These are phyloP conservation scores for human (Homo sapiens) DNA, from an alignment of 2,113 vertebrate genomes.

Conservation along the genomic window DNA sequence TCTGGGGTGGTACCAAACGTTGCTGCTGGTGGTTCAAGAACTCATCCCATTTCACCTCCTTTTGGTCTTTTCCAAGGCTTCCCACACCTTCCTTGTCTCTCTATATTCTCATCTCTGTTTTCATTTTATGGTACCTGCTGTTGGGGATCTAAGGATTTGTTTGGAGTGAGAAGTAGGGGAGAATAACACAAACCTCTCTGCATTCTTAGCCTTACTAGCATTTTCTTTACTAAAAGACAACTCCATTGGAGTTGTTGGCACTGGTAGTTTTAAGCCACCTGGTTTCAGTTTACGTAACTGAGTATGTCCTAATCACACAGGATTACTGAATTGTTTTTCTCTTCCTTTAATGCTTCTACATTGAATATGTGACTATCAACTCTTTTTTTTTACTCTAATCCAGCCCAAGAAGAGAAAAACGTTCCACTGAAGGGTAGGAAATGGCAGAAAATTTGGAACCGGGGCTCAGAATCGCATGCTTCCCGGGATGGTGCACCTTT, in stretches of 20 bases:
- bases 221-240: neutral
- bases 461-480: neutral
- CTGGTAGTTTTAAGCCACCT: neutral
- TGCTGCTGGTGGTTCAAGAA: neutral
- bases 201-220: neutral
- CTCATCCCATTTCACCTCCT: neutral
- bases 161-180: neutral
- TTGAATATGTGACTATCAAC: neutral
- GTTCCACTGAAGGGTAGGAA: neutral
- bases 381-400: neutral
- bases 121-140: neutral
- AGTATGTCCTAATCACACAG: neutral
- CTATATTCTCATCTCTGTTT: neutral
- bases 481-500: neutral
- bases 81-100: neutral
- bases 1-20: rapidly evolving
- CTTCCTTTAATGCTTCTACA: neutral
- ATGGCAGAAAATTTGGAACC: neutral
- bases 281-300: neutral
- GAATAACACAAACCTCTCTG: neutral
- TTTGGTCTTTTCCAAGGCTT: neutral
- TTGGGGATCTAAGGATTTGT: neutral
- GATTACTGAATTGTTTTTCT: neutral
- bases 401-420: neutral
- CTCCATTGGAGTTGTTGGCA: neutral